Conservation (phyloP, 2,113 vertebrate genomes). For the Heliornis fulica region DNA sequence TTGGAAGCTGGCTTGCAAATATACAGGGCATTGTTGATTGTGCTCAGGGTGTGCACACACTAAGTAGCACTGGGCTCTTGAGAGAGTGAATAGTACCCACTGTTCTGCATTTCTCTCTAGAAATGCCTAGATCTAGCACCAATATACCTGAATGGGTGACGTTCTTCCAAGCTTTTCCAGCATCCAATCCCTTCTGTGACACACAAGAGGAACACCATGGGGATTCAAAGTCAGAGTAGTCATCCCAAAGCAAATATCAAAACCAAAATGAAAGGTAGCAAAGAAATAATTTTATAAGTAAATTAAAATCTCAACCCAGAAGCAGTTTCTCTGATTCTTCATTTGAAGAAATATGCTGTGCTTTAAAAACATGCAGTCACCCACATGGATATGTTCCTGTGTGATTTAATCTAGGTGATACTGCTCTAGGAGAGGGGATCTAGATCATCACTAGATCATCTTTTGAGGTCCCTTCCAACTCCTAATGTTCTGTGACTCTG, state of each 20-base stretch:
- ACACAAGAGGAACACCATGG: neutral
- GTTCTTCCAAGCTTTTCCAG: neutral
- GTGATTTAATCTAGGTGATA: too few species aligned
- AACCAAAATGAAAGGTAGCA: neutral
- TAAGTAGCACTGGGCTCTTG: fast-evolving
- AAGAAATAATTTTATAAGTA: neutral
- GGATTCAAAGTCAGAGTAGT: neutral
- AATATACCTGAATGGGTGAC: neutral
- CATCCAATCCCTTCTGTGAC: neutral
- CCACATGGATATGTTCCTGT: too few species aligned
- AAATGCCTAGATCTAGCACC: neutral
- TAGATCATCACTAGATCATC: too few species aligned
- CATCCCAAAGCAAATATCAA: neutral
- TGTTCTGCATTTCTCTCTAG: neutral
- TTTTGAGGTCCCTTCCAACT: too few species aligned
- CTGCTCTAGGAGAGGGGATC: too few species aligned
- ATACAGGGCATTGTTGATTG: neutral
- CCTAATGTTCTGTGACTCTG: too few species aligned
- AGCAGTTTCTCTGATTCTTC: neutral
- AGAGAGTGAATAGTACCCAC: neutral
- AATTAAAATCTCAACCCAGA: neutral
- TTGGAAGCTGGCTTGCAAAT: neutral
- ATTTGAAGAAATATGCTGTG: neutral
- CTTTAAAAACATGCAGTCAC: neutral
- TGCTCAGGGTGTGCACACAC: fast-evolving